These are phyloP conservation scores for Setophaga coronata DNA, from an alignment of 2,113 vertebrate species.

Conservation along the genomic window DNA sequence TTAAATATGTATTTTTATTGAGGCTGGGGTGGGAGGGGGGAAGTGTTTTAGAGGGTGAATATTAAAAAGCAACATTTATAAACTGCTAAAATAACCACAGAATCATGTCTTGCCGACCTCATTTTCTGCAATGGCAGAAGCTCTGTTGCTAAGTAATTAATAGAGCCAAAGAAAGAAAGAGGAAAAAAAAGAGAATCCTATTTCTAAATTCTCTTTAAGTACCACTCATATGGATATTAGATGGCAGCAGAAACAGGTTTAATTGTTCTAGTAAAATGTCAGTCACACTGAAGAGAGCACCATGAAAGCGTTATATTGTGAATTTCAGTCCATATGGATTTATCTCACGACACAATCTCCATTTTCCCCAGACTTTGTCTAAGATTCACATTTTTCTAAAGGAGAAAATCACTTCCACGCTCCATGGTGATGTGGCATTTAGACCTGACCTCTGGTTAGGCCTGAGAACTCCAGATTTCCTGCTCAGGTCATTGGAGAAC, in stretches of 20 bases:
- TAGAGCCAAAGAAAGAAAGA: background rate
- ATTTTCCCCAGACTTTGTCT: background rate
- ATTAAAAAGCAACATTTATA: background rate
- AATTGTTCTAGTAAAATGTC: background rate
- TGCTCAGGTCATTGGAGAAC: background rate
- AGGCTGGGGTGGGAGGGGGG: accelerated
- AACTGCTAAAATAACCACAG: background rate
- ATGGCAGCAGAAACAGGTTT: background rate
- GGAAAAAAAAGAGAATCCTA: background rate
- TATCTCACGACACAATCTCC: background rate
- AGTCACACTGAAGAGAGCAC: background rate
- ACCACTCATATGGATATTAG: background rate
- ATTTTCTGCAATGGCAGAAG: background rate
- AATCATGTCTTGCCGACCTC: background rate
- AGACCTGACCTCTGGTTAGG: background rate
- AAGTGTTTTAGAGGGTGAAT: background rate
- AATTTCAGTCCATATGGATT: background rate
- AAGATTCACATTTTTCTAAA: background rate
- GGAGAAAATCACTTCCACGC: background rate
- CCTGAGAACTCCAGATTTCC: background rate
- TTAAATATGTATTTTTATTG: background rate
- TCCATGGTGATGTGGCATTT: background rate
- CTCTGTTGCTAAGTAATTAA: conserved; percentile 39
- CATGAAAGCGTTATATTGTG: background rate
- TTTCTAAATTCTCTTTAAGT: background rate